Conservation (phyloP, 2,888 invertebrate genomes). For the Cylloceria caligata region DNA sequence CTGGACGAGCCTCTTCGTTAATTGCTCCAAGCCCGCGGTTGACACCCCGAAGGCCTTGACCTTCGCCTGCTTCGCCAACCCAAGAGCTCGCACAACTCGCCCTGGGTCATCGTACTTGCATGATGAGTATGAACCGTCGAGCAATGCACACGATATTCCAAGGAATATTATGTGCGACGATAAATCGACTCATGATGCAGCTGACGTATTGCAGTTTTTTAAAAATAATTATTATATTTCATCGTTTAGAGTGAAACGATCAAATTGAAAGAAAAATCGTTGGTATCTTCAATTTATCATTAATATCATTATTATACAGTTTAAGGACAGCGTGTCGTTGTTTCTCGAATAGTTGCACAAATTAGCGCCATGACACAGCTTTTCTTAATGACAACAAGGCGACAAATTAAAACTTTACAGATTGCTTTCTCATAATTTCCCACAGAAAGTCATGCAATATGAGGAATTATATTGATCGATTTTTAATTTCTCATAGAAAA, state of each 20-base stretch:
- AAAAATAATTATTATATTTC: neutral
- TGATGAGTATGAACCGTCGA: conserved; percentile 55
- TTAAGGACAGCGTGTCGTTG: too few species aligned
- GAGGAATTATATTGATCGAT: too few species aligned
- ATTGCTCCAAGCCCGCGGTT: conserved; percentile 76
- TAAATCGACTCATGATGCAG: conserved; percentile 58
- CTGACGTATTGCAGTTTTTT: conserved; percentile 23
- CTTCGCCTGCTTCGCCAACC: conserved; percentile 71
- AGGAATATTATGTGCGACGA: conserved; percentile 54
- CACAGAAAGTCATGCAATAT: too few species aligned
- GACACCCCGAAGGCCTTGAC: conserved; percentile 77
- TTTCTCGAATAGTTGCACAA: too few species aligned
- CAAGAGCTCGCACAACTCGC: conserved; percentile 55
- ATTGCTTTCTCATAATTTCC: too few species aligned
- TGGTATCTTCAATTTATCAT: neutral
- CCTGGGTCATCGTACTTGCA: conserved; percentile 64
- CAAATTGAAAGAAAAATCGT: neutral
- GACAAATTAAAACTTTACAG: too few species aligned
- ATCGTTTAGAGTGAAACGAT: neutral
- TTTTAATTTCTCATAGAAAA: too few species aligned
- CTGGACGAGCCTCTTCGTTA: conserved; percentile 75
- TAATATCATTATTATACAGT: neutral
- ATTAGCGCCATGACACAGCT: too few species aligned
- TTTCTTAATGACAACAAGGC: too few species aligned
- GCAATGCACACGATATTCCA: conserved; percentile 50